Conservation (phyloP, 2,113 vertebrate genomes). For the Etia nguti region DNA sequence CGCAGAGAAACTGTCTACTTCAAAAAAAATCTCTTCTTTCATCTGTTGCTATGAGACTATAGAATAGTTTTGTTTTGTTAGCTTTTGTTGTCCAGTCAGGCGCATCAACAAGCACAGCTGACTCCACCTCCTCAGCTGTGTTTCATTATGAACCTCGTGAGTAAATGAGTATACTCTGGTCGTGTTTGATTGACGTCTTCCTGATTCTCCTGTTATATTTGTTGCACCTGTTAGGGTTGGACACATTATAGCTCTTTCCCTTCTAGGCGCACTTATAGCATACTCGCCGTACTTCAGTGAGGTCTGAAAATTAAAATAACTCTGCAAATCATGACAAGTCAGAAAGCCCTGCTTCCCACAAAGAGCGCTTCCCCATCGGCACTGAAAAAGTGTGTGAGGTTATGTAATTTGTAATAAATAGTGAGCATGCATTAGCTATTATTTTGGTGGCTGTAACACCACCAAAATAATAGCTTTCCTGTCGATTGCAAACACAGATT, state of each 20-base stretch:
- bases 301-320: not conserved
- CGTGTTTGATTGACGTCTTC: not conserved
- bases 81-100: not conserved
- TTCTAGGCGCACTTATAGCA: not conserved
- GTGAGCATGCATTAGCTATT: not conserved
- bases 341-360: not conserved
- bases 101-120: not conserved
- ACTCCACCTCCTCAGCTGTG: not conserved
- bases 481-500: not conserved
- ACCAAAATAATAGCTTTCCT: not conserved
- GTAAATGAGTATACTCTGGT: not conserved
- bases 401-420: not conserved
- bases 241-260: not conserved
- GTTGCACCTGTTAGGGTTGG: not conserved
- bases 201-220: conserved; percentile 20
- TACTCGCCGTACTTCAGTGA: not conserved
- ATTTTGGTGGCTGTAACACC: not conserved
- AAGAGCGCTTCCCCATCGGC: not conserved
- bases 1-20: not conserved
- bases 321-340: not conserved
- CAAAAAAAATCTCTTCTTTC: not conserved
- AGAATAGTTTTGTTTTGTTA: not conserved
- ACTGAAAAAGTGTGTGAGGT: not conserved
- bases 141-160: not conserved
- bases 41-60: not conserved